Evolutionary conservation across 2,888 invertebrate genomes (phyloP), one percentile per base, ranked within the genome.

Genomic region (Glaucopsyche alexis): DNA sequence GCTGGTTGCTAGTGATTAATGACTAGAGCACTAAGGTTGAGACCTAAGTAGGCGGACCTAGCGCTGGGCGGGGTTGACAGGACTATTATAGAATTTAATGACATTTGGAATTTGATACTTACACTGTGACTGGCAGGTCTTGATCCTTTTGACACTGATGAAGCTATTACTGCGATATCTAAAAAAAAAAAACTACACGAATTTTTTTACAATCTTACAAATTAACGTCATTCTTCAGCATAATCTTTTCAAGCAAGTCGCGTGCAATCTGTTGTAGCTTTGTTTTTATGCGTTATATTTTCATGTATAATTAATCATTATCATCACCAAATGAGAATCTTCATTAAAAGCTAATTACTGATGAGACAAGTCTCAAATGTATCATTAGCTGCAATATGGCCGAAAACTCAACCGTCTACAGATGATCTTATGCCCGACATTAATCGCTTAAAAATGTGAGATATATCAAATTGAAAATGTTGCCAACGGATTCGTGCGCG

Each of bases 1-100:
- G 29, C 60, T 19, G 52, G 52, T 60, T 13, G 29, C 60, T 60
- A 60, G 29, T 60, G 60, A 60, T 60, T 60, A 60, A 60, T 38
- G 60, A 60, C 29, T 38, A 60, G 60, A 29, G 14, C 60, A 60
- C 60, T 60, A 60, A 60, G 60, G 60, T 60, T 60, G 60, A 60
- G 60, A 60, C 60, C 60, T 60, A 60, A 60, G 29, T 60, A 60
- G 60, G 60, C 60, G 60, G 60, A 60, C 29, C 60, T 60, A 60
- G 60, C 55, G 55, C 60, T 60, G 60, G 60, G 60, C 60, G 60
- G 60, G 60, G 60, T 60, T 60, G 60, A 60, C 60, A 60, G 29
- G 29, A 60, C 60, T 60, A 60, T 60, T 60, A 60, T 38, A 11
- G 55, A 7, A 60, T 60, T 60, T 29, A 60, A 60, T 60, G 60